Evolutionary conservation across 2,797 vertebrate species (phyloP).

Genomic region (Rhinatrema bivittatum): DNA sequence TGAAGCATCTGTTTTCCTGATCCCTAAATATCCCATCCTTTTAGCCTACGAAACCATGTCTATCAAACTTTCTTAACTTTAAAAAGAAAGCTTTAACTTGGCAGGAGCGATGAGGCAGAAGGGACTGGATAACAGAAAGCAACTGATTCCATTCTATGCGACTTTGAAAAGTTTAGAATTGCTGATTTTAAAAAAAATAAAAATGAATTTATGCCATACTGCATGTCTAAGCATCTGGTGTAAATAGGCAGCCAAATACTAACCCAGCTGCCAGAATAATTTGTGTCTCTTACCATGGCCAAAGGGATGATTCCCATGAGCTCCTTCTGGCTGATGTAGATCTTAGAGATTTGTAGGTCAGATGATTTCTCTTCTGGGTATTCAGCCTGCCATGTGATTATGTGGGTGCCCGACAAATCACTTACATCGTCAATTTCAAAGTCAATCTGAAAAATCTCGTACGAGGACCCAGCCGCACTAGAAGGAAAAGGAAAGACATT

Average conservation of each 20-base stretch:
- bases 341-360: slow-evolving; percentile 77
- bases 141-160: too few species aligned
- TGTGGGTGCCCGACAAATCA: slow-evolving; percentile 70
- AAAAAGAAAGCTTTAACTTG: too few species aligned
- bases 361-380: slow-evolving; percentile 55
- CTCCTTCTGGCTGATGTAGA: slow-evolving; percentile 81
- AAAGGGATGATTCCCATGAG: slow-evolving; percentile 78
- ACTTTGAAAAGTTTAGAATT: too few species aligned
- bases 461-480: slow-evolving; percentile 33
- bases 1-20: neutral
- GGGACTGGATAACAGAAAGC: too few species aligned
- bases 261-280: too few species aligned
- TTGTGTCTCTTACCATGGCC: slow-evolving; percentile 75
- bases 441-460: slow-evolving; percentile 86
- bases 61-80: too few species aligned
- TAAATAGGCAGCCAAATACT: too few species aligned
- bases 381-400: slow-evolving; percentile 86
- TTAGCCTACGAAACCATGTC: too few species aligned
- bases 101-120: too few species aligned
- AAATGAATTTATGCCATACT: too few species aligned
- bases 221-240: too few species aligned
- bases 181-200: too few species aligned
- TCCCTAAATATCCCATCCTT: fast-evolving
- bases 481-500: neutral
- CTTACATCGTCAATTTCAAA: slow-evolving; percentile 76